Evolutionary conservation across 35 echinoderm and acorn worm genomes (phyloP), one percentile per base, ranked within the genome.

Genomic region (Stichopus chloronotus): DNA sequence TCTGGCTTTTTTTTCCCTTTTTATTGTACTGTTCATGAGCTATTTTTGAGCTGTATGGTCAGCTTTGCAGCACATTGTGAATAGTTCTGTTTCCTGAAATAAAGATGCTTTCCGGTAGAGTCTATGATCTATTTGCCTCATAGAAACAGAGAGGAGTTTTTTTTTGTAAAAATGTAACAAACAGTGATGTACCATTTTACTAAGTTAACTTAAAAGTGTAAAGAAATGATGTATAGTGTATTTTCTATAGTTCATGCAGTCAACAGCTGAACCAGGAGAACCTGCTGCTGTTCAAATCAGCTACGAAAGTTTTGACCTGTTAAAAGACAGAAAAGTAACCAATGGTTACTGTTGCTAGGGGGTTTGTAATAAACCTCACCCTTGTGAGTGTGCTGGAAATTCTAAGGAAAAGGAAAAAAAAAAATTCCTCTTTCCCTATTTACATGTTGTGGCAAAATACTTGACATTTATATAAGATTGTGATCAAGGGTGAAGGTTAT

Each of bases 181-280:
- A 81, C 56, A 85, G 82, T 85, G 82, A 85, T 85, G 82, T 85
- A 85, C 22, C 82, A 85, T 85, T 85, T 84, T 43, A 43, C 58
- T 58, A 85, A 58, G 53, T 85, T 58, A 58, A 85, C 19, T 58
- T 56, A 85, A 85, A 85, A 85, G n/a, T 85, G 82, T 85, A 85
- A 58, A 85, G 82, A 85, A 85, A 85, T 17, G 69, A 85, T 85
- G 82, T 85, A 85, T 58, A 85, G 56, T 85, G 82, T 85, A 56
- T 85, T 20, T 20, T 85, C 14, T 58, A 85, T 85, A 58, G 55
- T 85, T 83, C 80, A 85, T 56, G 17, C 21, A 57, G 82, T 78
- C 21, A 24, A 78, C 11, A 8, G 21, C 23, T 25, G 52, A 23
- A 78, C 30, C 30, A 43, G 30, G 30, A 43, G 30, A 3, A 43